These are phyloP conservation scores for Ephialtes manifestator DNA, from an alignment of 2,888 invertebrate genomes.

Conservation along the genomic window DNA sequence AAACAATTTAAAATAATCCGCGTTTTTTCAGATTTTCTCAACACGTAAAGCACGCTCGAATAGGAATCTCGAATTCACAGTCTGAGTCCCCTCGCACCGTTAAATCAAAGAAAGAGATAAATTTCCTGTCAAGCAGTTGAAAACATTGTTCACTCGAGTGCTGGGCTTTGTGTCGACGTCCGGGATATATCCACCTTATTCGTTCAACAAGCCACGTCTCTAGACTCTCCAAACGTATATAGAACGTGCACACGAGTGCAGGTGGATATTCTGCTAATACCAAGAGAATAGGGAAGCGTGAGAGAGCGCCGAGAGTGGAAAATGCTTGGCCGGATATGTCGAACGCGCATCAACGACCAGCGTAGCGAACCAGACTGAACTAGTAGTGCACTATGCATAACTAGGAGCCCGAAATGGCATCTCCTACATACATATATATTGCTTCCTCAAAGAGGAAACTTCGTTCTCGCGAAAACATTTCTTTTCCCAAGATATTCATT, in stretches of 20 bases:
- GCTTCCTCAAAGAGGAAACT: too few relatives aligned
- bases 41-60: neutral
- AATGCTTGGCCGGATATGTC: slow-evolving; percentile 17
- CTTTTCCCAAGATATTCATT: too few relatives aligned
- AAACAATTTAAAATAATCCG: neutral
- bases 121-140: neutral
- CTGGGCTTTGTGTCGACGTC: slow-evolving; percentile 10
- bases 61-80: neutral
- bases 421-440: neutral
- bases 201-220: slow-evolving; percentile 5
- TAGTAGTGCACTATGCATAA: neutral
- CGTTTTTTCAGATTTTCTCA: neutral
- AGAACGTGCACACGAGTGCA: neutral
- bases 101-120: slow-evolving; percentile 14
- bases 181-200: slow-evolving; percentile 13
- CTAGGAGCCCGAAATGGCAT: neutral
- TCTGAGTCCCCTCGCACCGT: neutral
- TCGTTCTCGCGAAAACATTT: too few relatives aligned
- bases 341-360: slow-evolving; percentile 10
- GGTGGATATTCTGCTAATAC: neutral
- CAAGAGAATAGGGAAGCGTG: neutral
- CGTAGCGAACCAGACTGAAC: neutral
- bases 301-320: neutral
- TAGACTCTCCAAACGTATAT: neutral
- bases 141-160: slow-evolving; percentile 26